Base-by-base conservation (phyloP, 2,888 invertebrate species). In the Diploptera punctata region DNA sequence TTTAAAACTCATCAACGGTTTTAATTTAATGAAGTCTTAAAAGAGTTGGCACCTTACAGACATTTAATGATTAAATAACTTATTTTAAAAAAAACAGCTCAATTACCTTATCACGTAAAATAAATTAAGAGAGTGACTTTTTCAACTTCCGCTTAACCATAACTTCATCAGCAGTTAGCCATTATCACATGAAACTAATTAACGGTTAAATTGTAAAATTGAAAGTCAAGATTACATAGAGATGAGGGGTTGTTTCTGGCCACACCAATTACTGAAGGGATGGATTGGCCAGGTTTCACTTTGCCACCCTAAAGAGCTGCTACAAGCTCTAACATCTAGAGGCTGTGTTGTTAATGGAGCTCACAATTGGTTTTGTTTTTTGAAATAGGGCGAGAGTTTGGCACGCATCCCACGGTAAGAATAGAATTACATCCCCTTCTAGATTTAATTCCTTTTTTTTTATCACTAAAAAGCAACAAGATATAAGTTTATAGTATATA, bases 241-340 rank as follows among this genome's bases (percentile, higher is more conserved):
- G n/a, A n/a, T n/a, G 52, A 24, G 57, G 57, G 57, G 5, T 21
- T 26, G 3, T 57, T 9, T 29, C 31, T 18, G 1, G 29, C 21
- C 31, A 29, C 29, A 24, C 24, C 57, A 57, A 57, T 57, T 57
- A 57, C 29, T 29, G 57, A n/a, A 29, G 57, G 57, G 54, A n/a
- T 54, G 54, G 54, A 1, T 54, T 54, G 54, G 26, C 1, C 26
- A 24, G 2, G 24, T 29, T 57, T 24, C 57, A n/a, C 54, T 54
- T 24, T 54, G 24, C 54, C 54, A 54, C 54, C 54, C 54, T 54
- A 10, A 44, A 47, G 31, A 24, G 70, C 47, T 24, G 70, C 70
- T 70, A 70, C 62, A 70, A 70, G 70, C 70, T 29, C 26, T 26
- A 65, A 47, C 38, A 44, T 31, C 70, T 52, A 18, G 44, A 18